These are phyloP conservation scores for Mystacides longicornis DNA, from an alignment of 2,888 invertebrate genomes.

Conservation along the genomic window DNA sequence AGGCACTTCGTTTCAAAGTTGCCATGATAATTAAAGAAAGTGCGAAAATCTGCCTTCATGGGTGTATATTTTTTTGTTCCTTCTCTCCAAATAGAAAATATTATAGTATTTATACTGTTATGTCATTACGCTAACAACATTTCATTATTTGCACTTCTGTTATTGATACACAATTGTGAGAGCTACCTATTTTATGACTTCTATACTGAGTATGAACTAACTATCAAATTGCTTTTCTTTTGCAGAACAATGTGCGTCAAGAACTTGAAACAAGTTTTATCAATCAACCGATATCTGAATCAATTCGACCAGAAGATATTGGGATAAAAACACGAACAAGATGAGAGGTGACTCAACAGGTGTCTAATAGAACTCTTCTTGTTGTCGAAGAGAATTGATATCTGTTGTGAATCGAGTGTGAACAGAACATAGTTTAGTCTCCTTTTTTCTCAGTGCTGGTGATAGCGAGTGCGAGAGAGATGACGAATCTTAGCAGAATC, in stretches of 20 bases:
- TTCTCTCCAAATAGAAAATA: too few relatives aligned
- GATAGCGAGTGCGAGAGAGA: constrained; percentile 35
- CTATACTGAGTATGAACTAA: too few relatives aligned
- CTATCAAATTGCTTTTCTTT: not conserved
- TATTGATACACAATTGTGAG: too few relatives aligned
- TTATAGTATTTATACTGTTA: too few relatives aligned
- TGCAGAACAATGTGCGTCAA: not conserved
- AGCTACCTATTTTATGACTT: too few relatives aligned
- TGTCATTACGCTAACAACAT: too few relatives aligned
- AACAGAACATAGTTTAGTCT: not conserved
- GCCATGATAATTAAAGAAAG: too few relatives aligned
- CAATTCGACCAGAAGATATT: not conserved
- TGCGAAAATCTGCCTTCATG: too few relatives aligned
- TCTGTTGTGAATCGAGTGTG: too few relatives aligned
- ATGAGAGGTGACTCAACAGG: not conserved
- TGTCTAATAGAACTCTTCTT: not conserved
- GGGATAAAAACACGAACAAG: not conserved
- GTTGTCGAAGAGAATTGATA: not conserved
- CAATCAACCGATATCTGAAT: not conserved
- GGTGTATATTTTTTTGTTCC: too few relatives aligned
- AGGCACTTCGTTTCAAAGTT: too few relatives aligned
- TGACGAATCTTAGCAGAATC: constrained; percentile 72
- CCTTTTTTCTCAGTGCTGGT: not conserved
- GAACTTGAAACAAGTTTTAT: not conserved
- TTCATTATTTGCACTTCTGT: too few relatives aligned